These are phyloP conservation scores for Trissonchulus latispiculum DNA, from an alignment of 2,888 invertebrate species.

Conservation along the genomic window DNA sequence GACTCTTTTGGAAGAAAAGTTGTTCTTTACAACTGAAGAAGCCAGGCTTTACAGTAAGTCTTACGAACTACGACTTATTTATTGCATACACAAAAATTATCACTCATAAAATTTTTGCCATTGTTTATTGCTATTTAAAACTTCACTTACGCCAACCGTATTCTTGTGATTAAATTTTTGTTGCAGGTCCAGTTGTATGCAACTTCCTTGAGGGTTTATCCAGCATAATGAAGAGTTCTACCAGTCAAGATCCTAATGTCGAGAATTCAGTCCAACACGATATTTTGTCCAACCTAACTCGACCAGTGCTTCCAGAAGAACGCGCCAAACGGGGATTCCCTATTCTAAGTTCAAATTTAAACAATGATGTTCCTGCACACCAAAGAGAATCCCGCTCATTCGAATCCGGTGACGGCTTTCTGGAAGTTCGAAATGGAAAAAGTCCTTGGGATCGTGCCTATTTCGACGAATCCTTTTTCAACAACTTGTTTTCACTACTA, in stretches of 20 bases:
- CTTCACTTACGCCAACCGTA: too few species aligned
- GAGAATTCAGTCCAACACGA: neutral
- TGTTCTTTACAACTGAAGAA: neutral
- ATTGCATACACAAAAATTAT: too few species aligned
- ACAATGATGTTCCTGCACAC: too few species aligned
- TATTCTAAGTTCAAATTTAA: neutral
- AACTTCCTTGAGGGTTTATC: conserved; percentile 37
- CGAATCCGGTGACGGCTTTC: neutral
- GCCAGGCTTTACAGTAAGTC: too few species aligned
- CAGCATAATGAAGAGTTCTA: neutral
- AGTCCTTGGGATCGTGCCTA: neutral
- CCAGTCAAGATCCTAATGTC: neutral
- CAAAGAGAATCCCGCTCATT: neutral
- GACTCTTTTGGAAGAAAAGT: neutral
- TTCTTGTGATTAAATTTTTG: neutral
- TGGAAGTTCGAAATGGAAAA: neutral
- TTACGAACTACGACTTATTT: too few species aligned
- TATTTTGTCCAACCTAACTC: neutral
- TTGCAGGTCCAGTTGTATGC: conserved; percentile 39
- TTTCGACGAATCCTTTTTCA: neutral
- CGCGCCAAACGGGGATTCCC: too few species aligned
- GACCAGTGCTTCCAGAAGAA: too few species aligned
- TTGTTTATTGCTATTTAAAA: too few species aligned
- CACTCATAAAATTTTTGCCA: too few species aligned
- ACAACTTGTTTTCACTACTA: neutral